Base-by-base conservation (phyloP, 2,888 invertebrate species). In the Epinotia nisella region DNA sequence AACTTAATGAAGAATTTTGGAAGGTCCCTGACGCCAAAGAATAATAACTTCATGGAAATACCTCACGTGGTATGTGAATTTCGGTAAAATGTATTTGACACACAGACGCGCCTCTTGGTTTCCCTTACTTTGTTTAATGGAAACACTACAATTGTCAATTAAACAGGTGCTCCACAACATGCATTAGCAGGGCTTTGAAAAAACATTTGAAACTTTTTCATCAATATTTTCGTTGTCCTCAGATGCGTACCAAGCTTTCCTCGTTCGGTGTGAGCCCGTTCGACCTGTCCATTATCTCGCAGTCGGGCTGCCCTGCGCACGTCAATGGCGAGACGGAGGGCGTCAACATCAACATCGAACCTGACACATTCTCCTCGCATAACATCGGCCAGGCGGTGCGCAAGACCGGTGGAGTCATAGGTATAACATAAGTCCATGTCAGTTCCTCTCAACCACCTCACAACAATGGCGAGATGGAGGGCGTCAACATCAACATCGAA, bases 331-430 rank as follows among this genome's bases (percentile, higher is more conserved):
- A 93, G 17, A 94, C 95, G 0, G 91, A 93, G 29, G 95, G 95
- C 0, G 93, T 95, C 55, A 95, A 95, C 84, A 96, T 97, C 76
- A 95, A 96, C 86, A 96, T 97, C 73, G 95, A 97, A 79, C 96
- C 96, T 0, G 94, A 96, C 21, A 97, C 97, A 0, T 96, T 97
- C 87, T 96, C 96, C 0, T 94, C 96, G 0, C 95, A 96, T 77
- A 96, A 95, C 81, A 94, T 97, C 51, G 97, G 96, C 0, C 94
- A 95, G 66, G 96, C 95, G 1, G 95, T 97, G 9, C 94, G 95
- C 77, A 96, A 96, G 83, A 96, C 96, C 41, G 97, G 96, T 0
- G 95, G 95, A 70, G 96, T 95, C 80, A 92, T 97, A 59, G 96
- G 96, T 94, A 66, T 49, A 49, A 49, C 3, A 45, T 45, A 45